Evolutionary conservation across 2,888 invertebrate genomes (phyloP).

Genomic region (Apoderus coryli): DNA sequence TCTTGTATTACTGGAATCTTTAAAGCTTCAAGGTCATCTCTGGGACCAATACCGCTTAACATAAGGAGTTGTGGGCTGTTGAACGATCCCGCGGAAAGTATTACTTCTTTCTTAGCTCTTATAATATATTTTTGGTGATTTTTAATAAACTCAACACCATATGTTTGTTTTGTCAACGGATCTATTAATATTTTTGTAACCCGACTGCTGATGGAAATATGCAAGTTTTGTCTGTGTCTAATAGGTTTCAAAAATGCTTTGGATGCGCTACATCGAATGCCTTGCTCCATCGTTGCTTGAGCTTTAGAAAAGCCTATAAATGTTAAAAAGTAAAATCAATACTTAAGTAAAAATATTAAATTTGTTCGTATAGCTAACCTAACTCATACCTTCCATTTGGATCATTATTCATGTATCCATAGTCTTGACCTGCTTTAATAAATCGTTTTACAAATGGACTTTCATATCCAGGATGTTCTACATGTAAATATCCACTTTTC

Average conservation of each 20-base stretch:
- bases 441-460: slow-evolving; percentile 50
- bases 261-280: slow-evolving; percentile 62
- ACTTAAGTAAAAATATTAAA: not conserved
- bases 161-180: slow-evolving; percentile 40
- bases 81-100: slow-evolving; percentile 67
- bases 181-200: slow-evolving; percentile 55
- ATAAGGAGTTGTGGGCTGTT: slow-evolving; percentile 76
- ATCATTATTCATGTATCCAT: slow-evolving; percentile 57
- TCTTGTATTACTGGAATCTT: slow-evolving; percentile 49
- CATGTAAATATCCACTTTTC: slow-evolving; percentile 49
- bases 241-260: slow-evolving; percentile 66
- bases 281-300: slow-evolving; percentile 55
- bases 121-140: slow-evolving; percentile 37
- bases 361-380: slow-evolving; percentile 14
- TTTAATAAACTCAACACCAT: slow-evolving; percentile 57
- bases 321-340: slow-evolving; percentile 1
- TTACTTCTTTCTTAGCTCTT: slow-evolving; percentile 55
- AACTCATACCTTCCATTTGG: slow-evolving; percentile 45
- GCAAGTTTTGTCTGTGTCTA: slow-evolving; percentile 47
- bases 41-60: slow-evolving; percentile 70
- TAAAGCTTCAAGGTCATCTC: slow-evolving; percentile 40
- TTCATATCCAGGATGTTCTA: slow-evolving; percentile 48
- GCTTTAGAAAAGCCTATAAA: slow-evolving; percentile 55
- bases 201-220: slow-evolving; percentile 52
- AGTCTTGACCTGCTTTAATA: slow-evolving; percentile 47